A percentile compares a stretch with the other conserved stretches of the same genome.
These are phyloP conservation scores for Poicephalus gulielmi DNA, from an alignment of 2,113 vertebrate genomes.

Conservation along the genomic window DNA sequence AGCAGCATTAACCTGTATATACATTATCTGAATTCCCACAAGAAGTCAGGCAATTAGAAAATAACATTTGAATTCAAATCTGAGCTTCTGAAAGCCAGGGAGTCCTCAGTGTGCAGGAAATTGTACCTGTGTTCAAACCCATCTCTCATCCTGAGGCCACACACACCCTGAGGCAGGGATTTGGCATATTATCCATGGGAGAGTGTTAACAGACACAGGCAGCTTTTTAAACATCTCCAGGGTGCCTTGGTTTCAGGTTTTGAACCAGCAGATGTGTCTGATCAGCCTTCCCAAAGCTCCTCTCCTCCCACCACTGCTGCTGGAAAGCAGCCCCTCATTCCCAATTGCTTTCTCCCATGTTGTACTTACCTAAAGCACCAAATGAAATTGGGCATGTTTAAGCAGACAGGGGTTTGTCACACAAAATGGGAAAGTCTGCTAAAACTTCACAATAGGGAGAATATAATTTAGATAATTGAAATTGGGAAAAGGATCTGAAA, in stretches of 20 bases:
- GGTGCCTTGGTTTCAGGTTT: background rate
- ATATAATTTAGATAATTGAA: background rate
- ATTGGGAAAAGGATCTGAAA: background rate
- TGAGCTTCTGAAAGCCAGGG: background rate
- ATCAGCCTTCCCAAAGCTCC: background rate
- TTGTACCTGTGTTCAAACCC: background rate
- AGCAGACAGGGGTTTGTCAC: background rate
- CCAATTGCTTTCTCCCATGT: background rate
- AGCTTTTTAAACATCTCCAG: background rate
- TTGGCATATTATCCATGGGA: background rate
- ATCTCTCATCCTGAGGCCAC: background rate
- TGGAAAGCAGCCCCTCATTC: background rate
- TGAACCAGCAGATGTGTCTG: conserved; percentile 21
- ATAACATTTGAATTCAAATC: background rate
- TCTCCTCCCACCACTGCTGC: background rate
- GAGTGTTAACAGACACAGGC: background rate
- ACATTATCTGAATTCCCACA: background rate
- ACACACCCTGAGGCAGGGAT: background rate
- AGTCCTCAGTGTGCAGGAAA: background rate
- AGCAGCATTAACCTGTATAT: background rate
- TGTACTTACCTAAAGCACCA: background rate
- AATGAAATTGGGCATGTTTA: background rate
- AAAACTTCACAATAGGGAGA: background rate
- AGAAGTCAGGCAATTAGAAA: background rate
- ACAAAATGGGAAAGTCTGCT: conserved; percentile 1